A percentile compares a stretch with the other conserved stretches of the same genome.
Conservation (phyloP, 2,797 vertebrate genomes). For the Eupleurogrammus muticus region DNA sequence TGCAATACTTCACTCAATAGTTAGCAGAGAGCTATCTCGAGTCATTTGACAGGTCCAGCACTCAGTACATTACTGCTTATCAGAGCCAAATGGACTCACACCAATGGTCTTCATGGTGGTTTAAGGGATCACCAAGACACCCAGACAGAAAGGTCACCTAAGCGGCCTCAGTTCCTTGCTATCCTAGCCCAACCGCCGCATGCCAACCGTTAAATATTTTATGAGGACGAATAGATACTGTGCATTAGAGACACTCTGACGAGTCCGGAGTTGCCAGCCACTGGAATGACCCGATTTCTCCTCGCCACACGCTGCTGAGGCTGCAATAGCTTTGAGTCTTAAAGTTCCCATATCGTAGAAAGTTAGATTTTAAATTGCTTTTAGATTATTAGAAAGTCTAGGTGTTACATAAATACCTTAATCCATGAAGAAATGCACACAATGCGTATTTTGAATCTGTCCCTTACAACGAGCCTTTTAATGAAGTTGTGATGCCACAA, state of each 20-base stretch:
- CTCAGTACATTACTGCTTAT: constrained; percentile 20
- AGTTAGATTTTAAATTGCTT: too few species aligned
- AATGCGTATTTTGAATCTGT: too few species aligned
- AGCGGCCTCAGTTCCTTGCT: constrained; percentile 51
- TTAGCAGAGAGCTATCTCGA: not conserved
- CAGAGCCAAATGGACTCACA: constrained; percentile 39
- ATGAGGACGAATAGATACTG: constrained; percentile 73
- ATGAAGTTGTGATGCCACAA: too few species aligned
- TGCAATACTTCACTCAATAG: too few species aligned
- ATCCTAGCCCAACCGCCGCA: constrained; percentile 52
- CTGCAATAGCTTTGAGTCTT: constrained; percentile 23
- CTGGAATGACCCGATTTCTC: constrained; percentile 61
- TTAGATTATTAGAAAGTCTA: too few species aligned
- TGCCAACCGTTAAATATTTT: constrained; percentile 76
- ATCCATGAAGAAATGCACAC: too few species aligned
- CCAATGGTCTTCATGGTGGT: constrained; percentile 13
- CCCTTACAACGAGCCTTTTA: too few species aligned
- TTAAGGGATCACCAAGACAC: constrained; percentile 31
- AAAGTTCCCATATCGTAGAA: not conserved
- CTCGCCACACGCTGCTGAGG: constrained; percentile 11
- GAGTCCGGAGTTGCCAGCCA: constrained; percentile 52
- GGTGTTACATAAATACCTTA: too few species aligned
- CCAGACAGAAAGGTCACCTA: constrained; percentile 60
- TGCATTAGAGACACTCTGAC: constrained; percentile 62
- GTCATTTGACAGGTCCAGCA: constrained; percentile 18